These are phyloP conservation scores for Pasiphila rectangulata DNA, from an alignment of 2,888 invertebrate species.

Conservation along the genomic window DNA sequence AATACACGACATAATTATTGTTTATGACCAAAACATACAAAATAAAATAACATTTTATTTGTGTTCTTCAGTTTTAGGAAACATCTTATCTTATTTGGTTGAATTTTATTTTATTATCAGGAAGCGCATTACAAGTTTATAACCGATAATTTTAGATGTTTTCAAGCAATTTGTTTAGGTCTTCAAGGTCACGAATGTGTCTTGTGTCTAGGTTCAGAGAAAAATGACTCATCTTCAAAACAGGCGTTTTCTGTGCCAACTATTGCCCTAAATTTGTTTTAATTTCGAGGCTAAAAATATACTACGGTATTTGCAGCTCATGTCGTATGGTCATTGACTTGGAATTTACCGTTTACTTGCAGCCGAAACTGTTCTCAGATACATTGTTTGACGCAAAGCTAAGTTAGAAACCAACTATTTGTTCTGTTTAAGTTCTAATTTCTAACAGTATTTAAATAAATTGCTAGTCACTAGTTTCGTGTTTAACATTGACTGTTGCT, in stretches of 20 bases:
- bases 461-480: constrained; percentile 4
- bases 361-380: constrained; percentile 36
- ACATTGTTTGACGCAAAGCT: constrained; percentile 34
- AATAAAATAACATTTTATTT: background rate
- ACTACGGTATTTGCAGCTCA: constrained; percentile 59
- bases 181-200: constrained; percentile 29
- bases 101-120: constrained; percentile 1
- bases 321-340: constrained; percentile 66
- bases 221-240: constrained; percentile 25
- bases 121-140: constrained; percentile 6
- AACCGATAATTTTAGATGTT: background rate
- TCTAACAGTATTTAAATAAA: constrained; percentile 5
- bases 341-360: constrained; percentile 55
- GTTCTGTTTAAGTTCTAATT: background rate
- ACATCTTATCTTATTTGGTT: constrained; percentile 19
- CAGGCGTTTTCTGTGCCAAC: constrained; percentile 25
- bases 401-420: background rate
- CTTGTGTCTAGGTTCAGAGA: constrained; percentile 19
- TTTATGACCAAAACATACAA: too few species aligned
- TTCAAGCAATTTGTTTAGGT: constrained; percentile 8
- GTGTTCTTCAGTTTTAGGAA: constrained; percentile 44
- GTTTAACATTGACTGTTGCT: constrained; percentile 6
- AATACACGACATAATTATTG: constrained; percentile 36
- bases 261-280: constrained; percentile 48
- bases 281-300: constrained; percentile 49